Conservation (phyloP, 2,797 vertebrate genomes). For the Falco columbarius region DNA sequence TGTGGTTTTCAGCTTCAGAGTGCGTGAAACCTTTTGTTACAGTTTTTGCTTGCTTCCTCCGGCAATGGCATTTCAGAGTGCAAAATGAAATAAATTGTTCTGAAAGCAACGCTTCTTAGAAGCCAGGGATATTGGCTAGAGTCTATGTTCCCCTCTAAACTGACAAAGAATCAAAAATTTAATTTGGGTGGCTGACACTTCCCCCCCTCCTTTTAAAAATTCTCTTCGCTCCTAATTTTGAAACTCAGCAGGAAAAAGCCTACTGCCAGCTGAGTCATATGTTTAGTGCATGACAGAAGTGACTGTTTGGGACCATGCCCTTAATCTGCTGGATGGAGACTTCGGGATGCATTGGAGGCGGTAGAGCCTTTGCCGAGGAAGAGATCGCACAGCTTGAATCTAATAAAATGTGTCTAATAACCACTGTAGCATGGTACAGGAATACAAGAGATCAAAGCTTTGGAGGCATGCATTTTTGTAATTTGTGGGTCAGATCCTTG, state of each 20-base stretch:
- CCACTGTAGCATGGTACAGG: background rate
- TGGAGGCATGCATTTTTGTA: conserved; percentile 51
- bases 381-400: conserved; percentile 44
- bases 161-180: background rate
- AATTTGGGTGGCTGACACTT: background rate
- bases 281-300: conserved; percentile 27
- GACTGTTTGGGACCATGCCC: conserved; percentile 52
- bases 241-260: conserved; percentile 42
- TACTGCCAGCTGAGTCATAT: conserved; percentile 44
- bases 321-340: conserved; percentile 17
- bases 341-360: background rate
- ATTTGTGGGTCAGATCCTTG: conserved; percentile 62
- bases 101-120: background rate
- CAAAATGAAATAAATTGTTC: background rate
- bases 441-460: conserved; percentile 47
- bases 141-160: background rate
- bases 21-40: background rate
- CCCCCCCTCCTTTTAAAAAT: background rate
- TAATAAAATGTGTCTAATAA: conserved; percentile 52
- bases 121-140: background rate
- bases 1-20: conserved; percentile 40
- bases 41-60: background rate
- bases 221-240: conserved; percentile 34
- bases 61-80: background rate
- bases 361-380: background rate